Conservation (phyloP, 1,140 invertebrate genomes). For the Cyphomyrmex costatus region DNA sequence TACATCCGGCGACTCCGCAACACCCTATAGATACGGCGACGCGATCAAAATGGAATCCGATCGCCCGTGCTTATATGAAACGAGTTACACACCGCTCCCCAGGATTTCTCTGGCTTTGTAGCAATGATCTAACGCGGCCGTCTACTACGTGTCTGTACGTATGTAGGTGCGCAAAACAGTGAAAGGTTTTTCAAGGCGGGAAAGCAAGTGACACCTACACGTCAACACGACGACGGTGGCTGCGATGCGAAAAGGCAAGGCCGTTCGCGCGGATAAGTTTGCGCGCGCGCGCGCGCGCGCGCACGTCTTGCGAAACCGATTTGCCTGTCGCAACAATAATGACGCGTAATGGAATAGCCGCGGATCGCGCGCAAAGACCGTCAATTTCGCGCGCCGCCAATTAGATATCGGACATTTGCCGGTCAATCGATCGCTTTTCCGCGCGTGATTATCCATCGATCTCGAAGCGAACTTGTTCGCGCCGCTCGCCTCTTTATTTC, state of each 20-base stretch:
- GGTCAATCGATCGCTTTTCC: conserved; percentile 45
- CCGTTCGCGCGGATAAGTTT: conserved; percentile 79
- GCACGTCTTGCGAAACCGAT: conserved; percentile 76
- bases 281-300: conserved; percentile 62
- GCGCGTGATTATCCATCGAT: neutral
- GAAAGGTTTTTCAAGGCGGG: conserved; percentile 80
- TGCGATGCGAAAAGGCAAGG: conserved; percentile 80
- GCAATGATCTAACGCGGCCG: conserved; percentile 65
- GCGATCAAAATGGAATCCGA: conserved; percentile 51
- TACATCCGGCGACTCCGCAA: conserved; percentile 27
- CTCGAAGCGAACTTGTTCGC: neutral
- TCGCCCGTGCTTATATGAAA: conserved; percentile 26
- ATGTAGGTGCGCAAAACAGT: conserved; percentile 77
- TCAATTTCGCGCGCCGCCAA: conserved; percentile 55
- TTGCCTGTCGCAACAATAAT: conserved; percentile 77
- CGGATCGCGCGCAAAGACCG: conserved; percentile 33
- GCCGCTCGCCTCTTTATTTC: conserved; percentile 29
- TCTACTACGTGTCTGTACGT: conserved; percentile 68
- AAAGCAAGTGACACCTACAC: conserved; percentile 81
- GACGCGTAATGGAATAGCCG: conserved; percentile 72
- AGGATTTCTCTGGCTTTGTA: conserved; percentile 68
- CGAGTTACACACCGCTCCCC: conserved; percentile 55
- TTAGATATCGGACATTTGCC: conserved; percentile 49
- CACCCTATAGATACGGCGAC: conserved; percentile 12
- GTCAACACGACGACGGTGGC: conserved; percentile 1